Conservation (phyloP, 2,113 vertebrate species). For the Haplochromis vanheusdeni region DNA sequence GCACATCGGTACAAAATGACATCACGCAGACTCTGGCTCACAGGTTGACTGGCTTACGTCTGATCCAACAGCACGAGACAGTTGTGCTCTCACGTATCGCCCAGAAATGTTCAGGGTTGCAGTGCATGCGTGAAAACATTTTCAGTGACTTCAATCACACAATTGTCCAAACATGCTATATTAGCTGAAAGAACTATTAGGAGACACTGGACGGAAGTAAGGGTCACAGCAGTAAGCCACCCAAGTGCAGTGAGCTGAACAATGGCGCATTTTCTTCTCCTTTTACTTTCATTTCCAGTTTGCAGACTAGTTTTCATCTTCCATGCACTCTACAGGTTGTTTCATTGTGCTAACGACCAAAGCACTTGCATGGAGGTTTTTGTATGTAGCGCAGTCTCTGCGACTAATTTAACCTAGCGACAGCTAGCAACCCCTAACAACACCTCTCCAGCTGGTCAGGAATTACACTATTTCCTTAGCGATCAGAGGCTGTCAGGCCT, state of each 20-base stretch:
- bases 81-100: neutral
- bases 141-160: neutral
- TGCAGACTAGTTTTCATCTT: neutral
- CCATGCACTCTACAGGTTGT: neutral
- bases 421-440: neutral
- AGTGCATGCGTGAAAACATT: neutral
- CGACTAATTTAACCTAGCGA: neutral
- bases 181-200: neutral
- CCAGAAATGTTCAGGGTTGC: neutral
- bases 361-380: neutral
- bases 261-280: neutral
- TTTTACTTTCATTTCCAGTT: neutral
- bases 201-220: neutral
- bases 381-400: neutral
- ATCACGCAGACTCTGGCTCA: neutral
- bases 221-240: neutral
- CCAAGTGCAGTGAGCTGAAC: neutral
- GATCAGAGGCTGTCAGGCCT: neutral
- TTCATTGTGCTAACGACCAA: neutral
- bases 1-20: neutral
- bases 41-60: neutral
- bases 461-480: neutral
- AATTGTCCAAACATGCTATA: neutral
- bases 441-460: neutral
- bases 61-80: neutral